A percentile compares a stretch with the other conserved stretches of the same genome.
These are phyloP conservation scores for Neoniphon sammara DNA, from an alignment of 2,797 vertebrate species.

Conservation along the genomic window DNA sequence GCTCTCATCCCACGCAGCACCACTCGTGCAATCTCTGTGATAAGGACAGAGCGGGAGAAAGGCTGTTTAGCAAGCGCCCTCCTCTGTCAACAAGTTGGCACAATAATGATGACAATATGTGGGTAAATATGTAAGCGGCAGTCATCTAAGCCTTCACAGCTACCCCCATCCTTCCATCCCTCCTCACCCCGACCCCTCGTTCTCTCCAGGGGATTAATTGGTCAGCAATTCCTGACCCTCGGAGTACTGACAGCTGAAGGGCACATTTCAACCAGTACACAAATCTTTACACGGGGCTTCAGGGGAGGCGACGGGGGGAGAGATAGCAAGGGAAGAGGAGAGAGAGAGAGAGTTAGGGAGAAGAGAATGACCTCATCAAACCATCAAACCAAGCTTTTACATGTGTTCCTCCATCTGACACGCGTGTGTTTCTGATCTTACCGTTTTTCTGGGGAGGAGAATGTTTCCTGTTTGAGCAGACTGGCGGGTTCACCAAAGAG, in stretches of 20 bases:
- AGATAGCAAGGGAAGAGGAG: conserved; percentile 1
- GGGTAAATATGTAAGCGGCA: conserved; percentile 2
- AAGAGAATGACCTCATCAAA: conserved; percentile 67
- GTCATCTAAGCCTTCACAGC: conserved; percentile 7
- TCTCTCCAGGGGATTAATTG: conserved; percentile 31
- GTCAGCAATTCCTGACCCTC: conserved; percentile 24
- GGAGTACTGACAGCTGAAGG: conserved; percentile 44
- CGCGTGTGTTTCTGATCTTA: conserved; percentile 77
- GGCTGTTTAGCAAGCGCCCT: no score
- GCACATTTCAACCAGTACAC: conserved; percentile 46
- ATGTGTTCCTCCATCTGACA: conserved; percentile 65
- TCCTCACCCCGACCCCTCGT: conserved; percentile 4
- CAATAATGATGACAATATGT: conserved; percentile 15
- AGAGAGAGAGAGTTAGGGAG: conserved; percentile 33
- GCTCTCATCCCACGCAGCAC: conserved; percentile 29
- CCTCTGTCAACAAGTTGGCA: no score
- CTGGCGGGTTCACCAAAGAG: conserved; percentile 77
- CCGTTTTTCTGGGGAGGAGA: conserved; percentile 63
- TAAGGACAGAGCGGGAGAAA: background rate
- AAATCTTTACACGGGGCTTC: conserved; percentile 56
- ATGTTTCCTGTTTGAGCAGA: conserved; percentile 79
- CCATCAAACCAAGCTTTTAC: conserved; percentile 72
- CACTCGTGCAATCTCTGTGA: background rate
- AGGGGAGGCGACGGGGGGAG: conserved; percentile 8
- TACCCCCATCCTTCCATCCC: background rate